These are phyloP conservation scores for Sarcophaga peregrina DNA, from an alignment of 1,140 invertebrate species.

Conservation along the genomic window DNA sequence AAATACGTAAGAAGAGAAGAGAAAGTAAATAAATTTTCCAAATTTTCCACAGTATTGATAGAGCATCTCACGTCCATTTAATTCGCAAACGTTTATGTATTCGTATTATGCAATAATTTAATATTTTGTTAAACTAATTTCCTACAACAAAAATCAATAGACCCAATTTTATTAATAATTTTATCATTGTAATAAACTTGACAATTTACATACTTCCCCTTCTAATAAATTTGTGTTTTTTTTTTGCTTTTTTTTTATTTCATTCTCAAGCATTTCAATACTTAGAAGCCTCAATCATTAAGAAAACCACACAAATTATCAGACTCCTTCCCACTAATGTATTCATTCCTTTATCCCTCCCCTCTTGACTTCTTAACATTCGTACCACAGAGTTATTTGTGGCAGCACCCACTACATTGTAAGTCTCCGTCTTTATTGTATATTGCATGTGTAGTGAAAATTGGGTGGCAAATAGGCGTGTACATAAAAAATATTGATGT, in stretches of 20 bases:
- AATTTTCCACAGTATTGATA: too few relatives aligned
- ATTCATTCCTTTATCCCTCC: neutral
- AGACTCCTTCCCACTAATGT: neutral
- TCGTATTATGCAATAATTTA: too few relatives aligned
- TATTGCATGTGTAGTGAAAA: neutral
- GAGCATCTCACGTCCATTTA: too few relatives aligned
- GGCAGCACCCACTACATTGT: too few relatives aligned
- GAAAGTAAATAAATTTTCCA: too few relatives aligned
- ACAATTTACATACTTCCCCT: constrained; percentile 24
- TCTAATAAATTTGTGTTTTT: too few relatives aligned
- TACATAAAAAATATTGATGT: neutral
- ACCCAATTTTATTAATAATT: constrained; percentile 58
- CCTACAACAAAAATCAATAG: neutral
- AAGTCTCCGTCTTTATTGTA: too few relatives aligned
- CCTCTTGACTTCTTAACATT: neutral
- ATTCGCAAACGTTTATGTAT: too few relatives aligned
- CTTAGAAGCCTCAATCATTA: constrained; percentile 15
- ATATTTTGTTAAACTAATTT: too few relatives aligned
- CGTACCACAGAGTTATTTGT: too few relatives aligned
- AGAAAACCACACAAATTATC: neutral
- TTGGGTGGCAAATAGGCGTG: constrained; percentile 21
- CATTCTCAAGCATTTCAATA: neutral
- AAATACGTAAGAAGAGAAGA: too few relatives aligned
- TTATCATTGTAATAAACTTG: constrained; percentile 54
- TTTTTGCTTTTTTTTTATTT: neutral